Base-by-base conservation (phyloP, 1,140 invertebrate genomes). In the Semibalanus balanoides region DNA sequence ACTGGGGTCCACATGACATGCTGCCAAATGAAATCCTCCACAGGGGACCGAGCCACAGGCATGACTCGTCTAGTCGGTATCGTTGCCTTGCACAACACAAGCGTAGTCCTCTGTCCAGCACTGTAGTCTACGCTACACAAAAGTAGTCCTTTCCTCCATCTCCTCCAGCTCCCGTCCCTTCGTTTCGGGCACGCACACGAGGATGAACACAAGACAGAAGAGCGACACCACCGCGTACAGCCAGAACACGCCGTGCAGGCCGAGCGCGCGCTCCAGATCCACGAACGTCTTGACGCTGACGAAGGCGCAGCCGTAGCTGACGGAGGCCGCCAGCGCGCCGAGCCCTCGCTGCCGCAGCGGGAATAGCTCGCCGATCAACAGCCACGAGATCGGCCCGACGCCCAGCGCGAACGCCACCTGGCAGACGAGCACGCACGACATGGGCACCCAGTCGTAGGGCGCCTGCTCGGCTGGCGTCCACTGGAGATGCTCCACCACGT, bases 241-340 rank as follows among this genome's bases (percentile, higher is more conserved):
- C 92, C 93, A 95, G 82, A 95, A 97, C 0, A 92, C 88, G 17
- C 91, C 92, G 81, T 92, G 88, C 22, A 93, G 82, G 0, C 92
- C 92, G 64, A 95, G 86, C 19, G 87, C 82, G 81, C 86, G 81
- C 83, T 93, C 89, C 81, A 95, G 89, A 81, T 93, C 90, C 76
- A 91, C 88, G 83, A 93, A 95, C 69, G 93, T 92, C 84, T 95
- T 95, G 19, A 95, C 93, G 51, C 93, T 91, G 28, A 93, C 86
- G 83, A 95, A 95, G 76, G 92, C 92, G 85, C 91, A 93, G 22
- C 92, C 87, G 87, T 95, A 94, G 82, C 91, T 94, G 83, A 93
- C 92, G 79, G 91, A 89, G 0, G 91, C 92, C 43, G 92, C 92
- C 80, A 95, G 86, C 64, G 92, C 91, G 27, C 93, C 93, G 51